Base-by-base conservation (phyloP, 2,797 vertebrate species). In the Tympanoctomys barrerae region DNA sequence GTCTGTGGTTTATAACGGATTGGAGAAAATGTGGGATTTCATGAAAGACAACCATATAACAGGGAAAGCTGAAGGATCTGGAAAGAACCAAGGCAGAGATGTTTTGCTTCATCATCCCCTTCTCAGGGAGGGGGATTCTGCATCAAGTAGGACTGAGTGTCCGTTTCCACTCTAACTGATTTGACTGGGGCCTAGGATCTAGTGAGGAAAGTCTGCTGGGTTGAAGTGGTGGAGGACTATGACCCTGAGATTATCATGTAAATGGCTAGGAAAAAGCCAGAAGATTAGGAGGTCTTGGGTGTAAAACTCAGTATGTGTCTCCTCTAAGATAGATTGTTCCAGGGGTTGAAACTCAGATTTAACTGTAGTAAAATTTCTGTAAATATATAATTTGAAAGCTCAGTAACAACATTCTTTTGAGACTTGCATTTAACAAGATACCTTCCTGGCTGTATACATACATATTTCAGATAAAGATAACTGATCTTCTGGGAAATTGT, bases 401-500 rank as follows among this genome's bases (percentile, higher is more conserved):
- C 28, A 19, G 33, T 82, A 71, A 66, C 2, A 81, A 52, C 33
- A 70, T 7, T 91, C 10, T 81, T 70, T 75, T 46, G 13, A 62
- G 19, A 71, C 8, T 4, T n/a, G 19, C 10, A 71, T 77, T 91
- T 86, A 84, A 26, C n/a, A 88, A 70, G 33, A 46, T 68, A 24
- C 81, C 70, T 79, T 94, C n/a, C 4, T 86, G 79, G 84, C 39
- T 91, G 16, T 33, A 11, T 70, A 84, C 14, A 12, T 10, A 70
- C 7, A 62, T 92, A 79, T 61, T 92, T 91, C 33, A 66, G 28
- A 73, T 66, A 87, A 80, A 79, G 39, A n/a, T 87, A 91, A 90
- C 13, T 54, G 42, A n/a, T 82, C 82, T 92, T 54, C 7, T 19
- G 77, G 46, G 70, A 39, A 95, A 73, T 54, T 78, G 16, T 87